Conservation (phyloP, 2,888 invertebrate species). For the Aphodius granarius region DNA sequence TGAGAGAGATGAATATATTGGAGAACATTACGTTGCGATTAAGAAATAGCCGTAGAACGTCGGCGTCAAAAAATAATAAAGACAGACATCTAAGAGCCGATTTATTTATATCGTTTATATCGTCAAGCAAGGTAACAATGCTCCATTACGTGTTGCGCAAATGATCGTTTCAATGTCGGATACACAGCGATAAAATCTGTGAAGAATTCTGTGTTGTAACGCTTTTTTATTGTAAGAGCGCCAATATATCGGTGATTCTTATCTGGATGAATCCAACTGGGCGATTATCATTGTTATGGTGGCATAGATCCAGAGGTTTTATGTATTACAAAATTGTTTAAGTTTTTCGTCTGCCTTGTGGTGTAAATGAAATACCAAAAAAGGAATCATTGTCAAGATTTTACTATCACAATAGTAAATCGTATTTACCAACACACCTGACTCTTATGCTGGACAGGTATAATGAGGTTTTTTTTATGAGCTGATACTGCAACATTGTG, state of each 20-base stretch:
- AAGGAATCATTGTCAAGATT: background rate
- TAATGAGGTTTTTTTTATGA: too few species aligned
- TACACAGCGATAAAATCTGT: background rate
- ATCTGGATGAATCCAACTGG: background rate
- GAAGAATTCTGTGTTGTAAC: background rate
- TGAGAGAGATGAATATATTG: background rate
- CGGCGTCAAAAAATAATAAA: background rate
- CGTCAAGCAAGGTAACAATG: background rate
- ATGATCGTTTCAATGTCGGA: background rate
- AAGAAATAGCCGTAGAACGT: background rate
- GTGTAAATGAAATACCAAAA: background rate
- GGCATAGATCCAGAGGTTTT: background rate
- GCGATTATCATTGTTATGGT: background rate
- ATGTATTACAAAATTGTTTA: background rate
- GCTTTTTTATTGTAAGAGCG: background rate
- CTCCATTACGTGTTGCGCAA: background rate
- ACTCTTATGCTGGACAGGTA: too few species aligned
- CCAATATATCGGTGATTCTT: background rate
- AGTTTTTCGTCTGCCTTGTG: background rate
- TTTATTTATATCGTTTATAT: background rate
- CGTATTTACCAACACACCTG: background rate
- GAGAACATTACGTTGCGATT: background rate
- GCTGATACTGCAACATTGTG: too few species aligned
- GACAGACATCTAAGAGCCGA: background rate
- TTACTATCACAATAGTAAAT: background rate